Conservation (phyloP, 2,888 invertebrate species). For the Caenorhabditis japonica region DNA sequence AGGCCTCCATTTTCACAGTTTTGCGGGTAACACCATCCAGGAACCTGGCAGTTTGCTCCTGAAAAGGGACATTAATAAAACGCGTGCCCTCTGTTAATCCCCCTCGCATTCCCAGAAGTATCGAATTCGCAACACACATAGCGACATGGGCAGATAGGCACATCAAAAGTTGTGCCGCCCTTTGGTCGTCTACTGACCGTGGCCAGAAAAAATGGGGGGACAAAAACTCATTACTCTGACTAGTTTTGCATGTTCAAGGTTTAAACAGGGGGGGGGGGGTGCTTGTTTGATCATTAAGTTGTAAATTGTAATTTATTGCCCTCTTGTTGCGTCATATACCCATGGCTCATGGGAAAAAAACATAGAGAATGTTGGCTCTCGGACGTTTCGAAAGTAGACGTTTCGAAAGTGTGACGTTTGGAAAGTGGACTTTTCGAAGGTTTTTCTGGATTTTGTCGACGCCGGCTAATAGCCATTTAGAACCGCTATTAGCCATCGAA, state of each 20-base stretch:
- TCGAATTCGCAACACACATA: conserved; percentile 40
- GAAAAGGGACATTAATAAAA: conserved; percentile 3
- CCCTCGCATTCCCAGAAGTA: conserved; percentile 30
- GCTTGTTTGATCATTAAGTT: too few species aligned
- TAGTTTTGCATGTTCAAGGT: conserved; percentile 14
- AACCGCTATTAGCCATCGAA: too few species aligned
- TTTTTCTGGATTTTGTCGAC: too few species aligned
- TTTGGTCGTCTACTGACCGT: neutral
- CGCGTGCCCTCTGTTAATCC: conserved; percentile 18
- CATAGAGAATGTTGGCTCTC: too few species aligned
- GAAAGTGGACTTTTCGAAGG: too few species aligned
- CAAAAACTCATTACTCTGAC: neutral
- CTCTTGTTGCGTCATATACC: neutral
- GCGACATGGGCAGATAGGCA: conserved; percentile 10
- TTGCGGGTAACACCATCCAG: conserved; percentile 32
- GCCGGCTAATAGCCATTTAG: too few species aligned
- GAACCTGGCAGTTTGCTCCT: conserved; percentile 19
- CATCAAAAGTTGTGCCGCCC: conserved; percentile 16
- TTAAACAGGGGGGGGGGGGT: neutral
- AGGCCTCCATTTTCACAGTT: conserved; percentile 56
- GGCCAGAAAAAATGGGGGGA: too few species aligned
- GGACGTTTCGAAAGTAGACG: too few species aligned
- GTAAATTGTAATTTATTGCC: neutral
- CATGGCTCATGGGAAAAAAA: too few species aligned
- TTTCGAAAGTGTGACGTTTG: too few species aligned